Conservation (phyloP, 2,113 vertebrate species). For the Vulpes lagopus region DNA sequence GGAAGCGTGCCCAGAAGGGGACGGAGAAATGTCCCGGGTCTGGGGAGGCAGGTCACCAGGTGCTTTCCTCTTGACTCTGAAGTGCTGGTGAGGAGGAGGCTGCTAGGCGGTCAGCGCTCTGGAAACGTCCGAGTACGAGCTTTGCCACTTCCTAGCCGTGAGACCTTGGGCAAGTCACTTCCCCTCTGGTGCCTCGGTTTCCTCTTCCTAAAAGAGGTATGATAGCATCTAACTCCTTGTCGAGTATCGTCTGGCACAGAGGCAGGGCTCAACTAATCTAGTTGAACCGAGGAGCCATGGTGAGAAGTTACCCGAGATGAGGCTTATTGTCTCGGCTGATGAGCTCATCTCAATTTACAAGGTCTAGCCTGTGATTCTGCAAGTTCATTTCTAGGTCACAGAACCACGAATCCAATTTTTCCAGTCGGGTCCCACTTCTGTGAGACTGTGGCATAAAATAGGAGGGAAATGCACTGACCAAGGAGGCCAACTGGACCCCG, state of each 20-base stretch:
- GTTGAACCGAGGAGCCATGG: background rate
- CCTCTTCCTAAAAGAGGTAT: background rate
- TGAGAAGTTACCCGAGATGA: rapidly evolving
- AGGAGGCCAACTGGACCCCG: background rate
- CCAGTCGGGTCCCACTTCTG: background rate
- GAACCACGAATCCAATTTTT: background rate
- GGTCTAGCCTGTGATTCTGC: background rate
- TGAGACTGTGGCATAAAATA: background rate
- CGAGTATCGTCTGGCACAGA: background rate
- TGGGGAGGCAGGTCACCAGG: background rate
- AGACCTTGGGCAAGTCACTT: background rate
- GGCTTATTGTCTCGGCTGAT: rapidly evolving
- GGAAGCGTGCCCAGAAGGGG: too few species aligned
- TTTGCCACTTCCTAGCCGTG: background rate
- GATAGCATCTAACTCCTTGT: background rate
- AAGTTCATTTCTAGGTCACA: background rate
- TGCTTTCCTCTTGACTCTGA: background rate
- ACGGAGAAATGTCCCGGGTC: background rate
- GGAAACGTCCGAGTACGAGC: background rate
- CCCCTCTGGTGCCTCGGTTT: background rate
- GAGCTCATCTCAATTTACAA: background rate
- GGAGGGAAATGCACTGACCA: background rate
- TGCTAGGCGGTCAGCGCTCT: background rate
- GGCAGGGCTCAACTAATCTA: background rate
- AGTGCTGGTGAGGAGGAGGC: background rate